Evolutionary conservation across 2,797 vertebrate species (phyloP).

Genomic region (Podargus strigoides): DNA sequence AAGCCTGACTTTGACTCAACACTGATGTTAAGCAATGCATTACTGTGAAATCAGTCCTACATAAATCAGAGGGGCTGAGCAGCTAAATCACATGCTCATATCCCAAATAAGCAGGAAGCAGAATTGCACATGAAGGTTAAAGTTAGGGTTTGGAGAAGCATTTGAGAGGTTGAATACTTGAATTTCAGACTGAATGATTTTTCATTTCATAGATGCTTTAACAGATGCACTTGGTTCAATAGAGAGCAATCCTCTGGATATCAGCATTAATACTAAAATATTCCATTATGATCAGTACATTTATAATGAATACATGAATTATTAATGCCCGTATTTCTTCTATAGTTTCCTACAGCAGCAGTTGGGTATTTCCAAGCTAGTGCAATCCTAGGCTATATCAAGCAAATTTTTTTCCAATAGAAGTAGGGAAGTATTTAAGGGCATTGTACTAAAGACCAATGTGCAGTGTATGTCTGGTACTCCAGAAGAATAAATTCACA

Average conservation of each 20-base stretch:
- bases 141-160: neutral
- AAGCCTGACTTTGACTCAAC: neutral
- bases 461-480: neutral
- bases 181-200: conserved; percentile 17
- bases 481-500: neutral
- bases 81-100: neutral
- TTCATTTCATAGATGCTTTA: conserved; percentile 49
- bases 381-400: neutral
- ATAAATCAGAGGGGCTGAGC: neutral
- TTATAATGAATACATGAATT: conserved; percentile 20
- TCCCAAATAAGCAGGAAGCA: neutral
- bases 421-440: neutral
- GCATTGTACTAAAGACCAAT: neutral
- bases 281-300: conserved; percentile 29
- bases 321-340: conserved; percentile 20
- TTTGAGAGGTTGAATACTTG: neutral
- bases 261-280: conserved; percentile 40
- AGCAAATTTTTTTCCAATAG: neutral
- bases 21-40: neutral
- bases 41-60: neutral
- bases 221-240: neutral
- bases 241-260: neutral
- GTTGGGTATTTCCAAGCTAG: neutral
- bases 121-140: neutral
- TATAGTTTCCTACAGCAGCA: neutral